Evolutionary conservation across 2,113 vertebrate species (phyloP).

Genomic region (Dolichotis patagonum): DNA sequence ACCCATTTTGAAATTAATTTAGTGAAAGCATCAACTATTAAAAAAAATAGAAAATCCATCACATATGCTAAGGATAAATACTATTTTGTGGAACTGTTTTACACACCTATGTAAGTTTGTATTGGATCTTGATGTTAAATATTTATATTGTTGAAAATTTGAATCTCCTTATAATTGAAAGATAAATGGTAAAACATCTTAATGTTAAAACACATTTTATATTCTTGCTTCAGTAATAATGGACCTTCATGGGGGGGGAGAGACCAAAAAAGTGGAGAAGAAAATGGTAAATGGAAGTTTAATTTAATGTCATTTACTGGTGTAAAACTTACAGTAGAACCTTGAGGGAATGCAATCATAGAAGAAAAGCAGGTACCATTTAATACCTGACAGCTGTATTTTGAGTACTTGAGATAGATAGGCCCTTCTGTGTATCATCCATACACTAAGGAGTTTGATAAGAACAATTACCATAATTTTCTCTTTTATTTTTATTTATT

Average conservation of each 20-base stretch:
- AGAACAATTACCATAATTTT: neutral
- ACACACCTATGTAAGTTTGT: neutral
- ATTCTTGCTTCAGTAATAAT: neutral
- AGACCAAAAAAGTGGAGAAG: neutral
- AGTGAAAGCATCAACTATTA: neutral
- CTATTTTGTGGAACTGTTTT: neutral
- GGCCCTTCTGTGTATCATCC: neutral
- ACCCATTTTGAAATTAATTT: conserved; percentile 13
- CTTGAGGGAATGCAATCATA: neutral
- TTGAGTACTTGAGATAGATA: neutral
- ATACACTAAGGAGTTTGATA: neutral
- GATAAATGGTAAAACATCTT: neutral
- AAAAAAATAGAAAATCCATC: neutral
- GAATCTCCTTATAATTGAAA: conserved; percentile 23
- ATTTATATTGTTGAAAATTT: neutral
- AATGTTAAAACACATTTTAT: conserved; percentile 31
- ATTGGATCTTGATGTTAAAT: neutral
- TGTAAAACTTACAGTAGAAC: neutral
- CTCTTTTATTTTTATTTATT: neutral
- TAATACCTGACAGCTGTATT: neutral
- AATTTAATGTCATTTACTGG: neutral
- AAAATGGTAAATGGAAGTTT: neutral
- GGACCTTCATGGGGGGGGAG: neutral
- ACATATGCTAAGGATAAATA: neutral
- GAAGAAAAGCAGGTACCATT: neutral